Base-by-base conservation (phyloP, 2,113 vertebrate genomes). In the Puntigrus tetrazona region DNA sequence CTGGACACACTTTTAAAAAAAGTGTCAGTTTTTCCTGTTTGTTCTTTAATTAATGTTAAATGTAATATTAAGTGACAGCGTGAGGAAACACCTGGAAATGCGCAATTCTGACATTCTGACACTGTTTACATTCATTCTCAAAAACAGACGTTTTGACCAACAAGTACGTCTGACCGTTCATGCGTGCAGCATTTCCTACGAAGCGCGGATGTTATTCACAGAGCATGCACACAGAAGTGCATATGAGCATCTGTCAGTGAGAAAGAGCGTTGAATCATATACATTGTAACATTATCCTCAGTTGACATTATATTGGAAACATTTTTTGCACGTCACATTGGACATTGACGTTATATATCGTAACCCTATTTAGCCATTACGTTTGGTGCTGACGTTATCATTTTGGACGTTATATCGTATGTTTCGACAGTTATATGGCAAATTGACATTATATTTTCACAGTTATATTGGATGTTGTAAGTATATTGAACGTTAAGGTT, bases 381-480 rank as follows among this genome's bases (percentile, higher is more conserved):
- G n/a, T n/a, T n/a, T n/a, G n/a, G n/a, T n/a, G n/a, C n/a, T n/a
- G n/a, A n/a, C n/a, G n/a, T n/a, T 5, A 3, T 55, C n/a, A n/a
- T 9, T 3, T 9, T 55, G 5, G 18, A 20, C 0, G 20, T 61
- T 61, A 27, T 1, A 61, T 27, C 13, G 3, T 29, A 61, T 25
- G 4, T 2, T 59, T 63, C 31, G 61, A 63, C 13, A 7, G 57
- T 27, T 27, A 25, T 25, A 61, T 13, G 6, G 13, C 0, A 31
- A 0, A 0, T 31, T 31, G 13, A 7, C 0, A 0, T 63, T 63
- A 31, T 18, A 63, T 16, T 29, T 63, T 65, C 0, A 31, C 14
- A 67, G 29, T 34, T 4, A 18, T 8, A 34, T 67, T 67, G 29
- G 29, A 34, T n/a, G n/a, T n/a, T n/a, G n/a, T n/a, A n/a, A n/a